A percentile compares a stretch with the other conserved stretches of the same genome.
These are phyloP conservation scores for Melanotaenia duboulayi DNA, from an alignment of 2,113 vertebrate genomes.

Conservation along the genomic window DNA sequence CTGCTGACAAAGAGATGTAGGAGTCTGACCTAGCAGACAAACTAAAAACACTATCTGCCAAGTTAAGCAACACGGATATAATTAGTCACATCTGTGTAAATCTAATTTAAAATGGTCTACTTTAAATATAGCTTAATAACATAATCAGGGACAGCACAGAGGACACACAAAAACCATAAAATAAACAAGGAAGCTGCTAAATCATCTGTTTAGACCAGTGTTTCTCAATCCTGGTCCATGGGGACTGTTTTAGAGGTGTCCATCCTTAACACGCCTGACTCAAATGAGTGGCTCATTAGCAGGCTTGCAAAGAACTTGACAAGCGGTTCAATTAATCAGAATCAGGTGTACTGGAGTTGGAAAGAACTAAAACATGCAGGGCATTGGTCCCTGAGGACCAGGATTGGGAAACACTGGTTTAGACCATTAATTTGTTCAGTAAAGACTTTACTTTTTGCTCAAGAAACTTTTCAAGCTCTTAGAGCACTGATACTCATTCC, in stretches of 20 bases:
- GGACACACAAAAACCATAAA: background rate
- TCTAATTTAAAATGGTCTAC: background rate
- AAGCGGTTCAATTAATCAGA: too few relatives aligned
- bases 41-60: slow-evolving; percentile 1
- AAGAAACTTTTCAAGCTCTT: background rate
- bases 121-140: background rate
- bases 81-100: slow-evolving; percentile 7
- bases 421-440: background rate
- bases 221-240: too few relatives aligned
- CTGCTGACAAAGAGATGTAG: background rate
- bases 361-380: too few relatives aligned
- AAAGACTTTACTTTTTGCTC: background rate
- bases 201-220: background rate
- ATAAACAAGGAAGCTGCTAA: background rate
- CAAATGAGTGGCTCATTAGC: too few relatives aligned
- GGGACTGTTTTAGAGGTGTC: too few relatives aligned
- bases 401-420: too few relatives aligned
- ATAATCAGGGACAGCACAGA: background rate
- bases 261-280: too few relatives aligned
- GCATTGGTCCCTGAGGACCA: too few relatives aligned
- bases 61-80: slow-evolving; percentile 15
- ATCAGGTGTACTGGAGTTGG: too few relatives aligned
- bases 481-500: too few relatives aligned
- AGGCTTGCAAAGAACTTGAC: too few relatives aligned
- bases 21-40: background rate